Conservation (phyloP, 2,797 vertebrate species). For the Cebuella pygmaea region DNA sequence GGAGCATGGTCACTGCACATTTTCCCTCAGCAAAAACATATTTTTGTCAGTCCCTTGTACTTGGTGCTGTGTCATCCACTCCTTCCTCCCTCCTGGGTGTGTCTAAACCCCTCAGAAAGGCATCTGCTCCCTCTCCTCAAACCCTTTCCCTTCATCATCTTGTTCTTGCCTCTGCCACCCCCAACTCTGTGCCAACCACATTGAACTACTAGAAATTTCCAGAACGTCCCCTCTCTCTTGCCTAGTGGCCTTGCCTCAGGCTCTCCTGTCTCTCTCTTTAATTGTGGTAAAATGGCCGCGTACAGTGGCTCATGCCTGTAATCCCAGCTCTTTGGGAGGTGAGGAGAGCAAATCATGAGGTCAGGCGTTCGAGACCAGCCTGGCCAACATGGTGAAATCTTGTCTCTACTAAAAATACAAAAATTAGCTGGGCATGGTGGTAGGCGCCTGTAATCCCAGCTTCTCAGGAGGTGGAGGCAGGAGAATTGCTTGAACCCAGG, state of each 20-base stretch:
- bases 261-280: background rate
- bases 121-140: background rate
- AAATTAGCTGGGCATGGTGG: background rate
- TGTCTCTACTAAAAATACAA: background rate
- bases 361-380: background rate
- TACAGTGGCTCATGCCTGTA: background rate
- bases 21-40: background rate
- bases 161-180: background rate
- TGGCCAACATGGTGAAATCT: background rate
- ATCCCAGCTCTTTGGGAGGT: background rate
- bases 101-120: background rate
- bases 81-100: background rate
- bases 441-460: background rate
- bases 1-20: fast-evolving
- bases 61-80: background rate
- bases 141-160: background rate
- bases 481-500: background rate
- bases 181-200: background rate
- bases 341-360: background rate
- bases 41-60: background rate
- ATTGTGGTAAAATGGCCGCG: background rate
- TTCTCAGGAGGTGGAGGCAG: background rate
- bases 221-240: no score
- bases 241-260: background rate
- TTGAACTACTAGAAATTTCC: background rate